Percentiles rank a stretch among this genome's conserved stretches.
phyloP scores from a whole-genome alignment of 2,888 invertebrate genomes.

The Hartigia nigra region DNA sequence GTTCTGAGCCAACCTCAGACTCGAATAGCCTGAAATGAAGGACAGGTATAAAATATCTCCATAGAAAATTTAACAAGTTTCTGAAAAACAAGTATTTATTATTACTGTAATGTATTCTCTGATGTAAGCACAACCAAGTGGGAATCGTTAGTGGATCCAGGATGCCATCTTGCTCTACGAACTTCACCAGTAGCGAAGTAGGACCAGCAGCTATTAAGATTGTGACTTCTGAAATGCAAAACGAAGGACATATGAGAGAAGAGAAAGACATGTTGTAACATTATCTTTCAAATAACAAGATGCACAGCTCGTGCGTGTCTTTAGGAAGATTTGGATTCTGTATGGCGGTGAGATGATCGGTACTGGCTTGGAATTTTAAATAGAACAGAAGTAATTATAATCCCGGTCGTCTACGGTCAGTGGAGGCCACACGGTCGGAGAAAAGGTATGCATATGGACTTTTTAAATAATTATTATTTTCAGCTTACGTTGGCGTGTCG shows the following conservation, averaged over 20 bases:
- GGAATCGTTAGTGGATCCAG: conserved; percentile 79
- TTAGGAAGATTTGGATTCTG: conserved; percentile 43
- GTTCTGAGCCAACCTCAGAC: conserved; percentile 58
- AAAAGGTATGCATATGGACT: conserved; percentile 24
- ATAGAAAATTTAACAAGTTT: background rate
- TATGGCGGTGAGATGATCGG: conserved; percentile 44
- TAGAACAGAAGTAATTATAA: conserved; percentile 47
- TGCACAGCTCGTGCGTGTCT: background rate
- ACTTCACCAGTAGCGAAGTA: conserved; percentile 74
- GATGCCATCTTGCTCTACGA: conserved; percentile 86
- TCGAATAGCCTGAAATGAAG: conserved; percentile 58
- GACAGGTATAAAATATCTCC: background rate
- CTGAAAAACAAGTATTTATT: conserved; percentile 3
- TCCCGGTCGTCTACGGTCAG: background rate
- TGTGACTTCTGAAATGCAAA: conserved; percentile 73
- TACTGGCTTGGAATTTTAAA: conserved; percentile 45
- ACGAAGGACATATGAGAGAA: background rate
- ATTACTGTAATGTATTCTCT: conserved; percentile 86
- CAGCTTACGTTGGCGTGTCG: conserved; percentile 22
- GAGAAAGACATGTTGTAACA: background rate
- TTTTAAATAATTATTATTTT: conserved; percentile 27
- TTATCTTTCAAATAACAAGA: background rate
- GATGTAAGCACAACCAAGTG: conserved; percentile 85
- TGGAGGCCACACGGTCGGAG: conserved; percentile 6
- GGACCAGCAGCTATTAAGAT: conserved; percentile 79